A percentile compares a stretch with the other conserved stretches of the same genome.
Conservation (phyloP, 2,888 invertebrate genomes). For the Scrobipalpa costella region DNA sequence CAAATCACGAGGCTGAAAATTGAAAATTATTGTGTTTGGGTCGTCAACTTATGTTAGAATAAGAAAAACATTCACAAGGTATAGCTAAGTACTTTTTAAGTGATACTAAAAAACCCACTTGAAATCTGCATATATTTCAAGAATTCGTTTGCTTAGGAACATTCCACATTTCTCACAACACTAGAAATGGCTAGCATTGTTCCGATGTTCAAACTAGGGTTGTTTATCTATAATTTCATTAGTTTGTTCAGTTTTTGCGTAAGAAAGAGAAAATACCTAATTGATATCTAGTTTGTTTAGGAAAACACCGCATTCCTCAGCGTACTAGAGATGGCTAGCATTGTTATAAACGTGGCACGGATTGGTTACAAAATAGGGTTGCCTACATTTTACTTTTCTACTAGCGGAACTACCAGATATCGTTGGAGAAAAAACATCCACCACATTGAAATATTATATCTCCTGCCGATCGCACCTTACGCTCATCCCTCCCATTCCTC, state of each 20-base stretch:
- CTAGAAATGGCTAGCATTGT: not conserved
- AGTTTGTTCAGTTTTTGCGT: not conserved
- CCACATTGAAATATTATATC: too few species aligned
- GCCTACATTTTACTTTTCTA: not conserved
- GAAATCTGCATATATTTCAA: not conserved
- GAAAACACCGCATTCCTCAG: not conserved
- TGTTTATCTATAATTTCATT: not conserved
- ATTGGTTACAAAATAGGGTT: not conserved
- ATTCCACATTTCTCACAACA: not conserved
- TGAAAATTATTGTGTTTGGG: too few species aligned
- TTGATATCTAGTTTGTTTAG: not conserved
- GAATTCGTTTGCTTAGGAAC: not conserved
- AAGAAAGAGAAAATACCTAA: not conserved
- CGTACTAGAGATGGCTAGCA: slow-evolving; percentile 2
- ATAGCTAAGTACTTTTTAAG: too few species aligned
- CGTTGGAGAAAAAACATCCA: too few species aligned
- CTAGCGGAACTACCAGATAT: too few species aligned
- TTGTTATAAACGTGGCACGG: not conserved
- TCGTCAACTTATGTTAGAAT: too few species aligned
- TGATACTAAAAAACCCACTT: too few species aligned
- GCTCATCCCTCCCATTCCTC: too few species aligned
- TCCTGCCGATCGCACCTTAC: too few species aligned
- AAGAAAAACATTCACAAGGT: not conserved
- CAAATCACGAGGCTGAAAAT: too few species aligned
- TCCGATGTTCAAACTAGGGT: slow-evolving; percentile 8